phyloP scores from a whole-genome alignment of 2,888 invertebrate genomes.

The Anagyrus pseudococci region DNA sequence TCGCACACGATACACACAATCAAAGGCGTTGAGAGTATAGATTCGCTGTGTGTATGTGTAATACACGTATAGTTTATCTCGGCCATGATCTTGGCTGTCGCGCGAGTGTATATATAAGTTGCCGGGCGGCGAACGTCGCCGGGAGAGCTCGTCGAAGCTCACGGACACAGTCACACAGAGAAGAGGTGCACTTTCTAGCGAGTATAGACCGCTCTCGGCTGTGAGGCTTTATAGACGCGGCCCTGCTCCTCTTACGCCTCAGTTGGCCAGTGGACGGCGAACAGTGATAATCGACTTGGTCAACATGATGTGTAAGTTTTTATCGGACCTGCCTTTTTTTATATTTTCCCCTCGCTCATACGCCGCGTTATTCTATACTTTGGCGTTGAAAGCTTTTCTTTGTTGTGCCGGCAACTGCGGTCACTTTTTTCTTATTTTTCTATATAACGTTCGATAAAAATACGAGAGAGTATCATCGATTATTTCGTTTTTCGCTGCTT shows the following conservation, averaged over 20 bases:
- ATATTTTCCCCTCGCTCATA: background rate
- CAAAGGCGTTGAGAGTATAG: too few species aligned
- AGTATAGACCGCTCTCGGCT: background rate
- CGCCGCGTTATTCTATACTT: too few species aligned
- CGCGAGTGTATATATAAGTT: slow-evolving; percentile 5
- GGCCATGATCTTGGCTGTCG: slow-evolving; percentile 20
- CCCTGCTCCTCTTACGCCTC: background rate
- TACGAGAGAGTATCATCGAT: too few species aligned
- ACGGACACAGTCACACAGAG: too few species aligned
- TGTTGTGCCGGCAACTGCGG: background rate
- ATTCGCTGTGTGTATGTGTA: slow-evolving; percentile 1
- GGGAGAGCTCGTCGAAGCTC: background rate
- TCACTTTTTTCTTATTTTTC: background rate
- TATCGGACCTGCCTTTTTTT: background rate
- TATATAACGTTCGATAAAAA: too few species aligned
- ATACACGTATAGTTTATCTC: slow-evolving; percentile 9
- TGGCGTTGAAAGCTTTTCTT: too few species aligned
- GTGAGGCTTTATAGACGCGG: background rate
- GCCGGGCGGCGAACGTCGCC: background rate
- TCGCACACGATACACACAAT: too few species aligned
- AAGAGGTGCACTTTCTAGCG: slow-evolving; percentile 11
- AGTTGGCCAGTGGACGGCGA: background rate
- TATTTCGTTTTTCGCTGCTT: too few species aligned
- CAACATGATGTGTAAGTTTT: slow-evolving; percentile 21
- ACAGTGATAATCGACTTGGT: slow-evolving; percentile 1